A percentile compares a stretch with the other conserved stretches of the same genome.
Evolutionary conservation across 2,888 invertebrate species (phyloP).

Genomic region (Timema podura): DNA sequence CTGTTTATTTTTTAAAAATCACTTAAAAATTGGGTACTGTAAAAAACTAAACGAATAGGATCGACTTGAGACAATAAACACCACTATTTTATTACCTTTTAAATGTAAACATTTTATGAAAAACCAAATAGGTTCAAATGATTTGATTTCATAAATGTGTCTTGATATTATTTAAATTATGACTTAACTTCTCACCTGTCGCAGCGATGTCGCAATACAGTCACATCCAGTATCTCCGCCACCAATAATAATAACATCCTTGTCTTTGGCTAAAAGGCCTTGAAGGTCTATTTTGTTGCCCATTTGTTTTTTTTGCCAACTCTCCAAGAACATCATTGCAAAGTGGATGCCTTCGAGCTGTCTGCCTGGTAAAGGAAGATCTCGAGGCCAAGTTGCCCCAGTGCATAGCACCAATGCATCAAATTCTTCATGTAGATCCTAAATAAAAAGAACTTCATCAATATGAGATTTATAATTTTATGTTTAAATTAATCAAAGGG

Average conservation of each 20-base stretch:
- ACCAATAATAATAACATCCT: slow-evolving; percentile 76
- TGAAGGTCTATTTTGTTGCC: slow-evolving; percentile 54
- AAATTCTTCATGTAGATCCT: slow-evolving; percentile 54
- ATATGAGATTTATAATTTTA: too few relatives aligned
- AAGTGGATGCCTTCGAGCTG: slow-evolving; percentile 91
- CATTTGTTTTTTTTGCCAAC: slow-evolving; percentile 92
- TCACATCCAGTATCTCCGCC: slow-evolving; percentile 93
- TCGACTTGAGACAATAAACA: too few relatives aligned
- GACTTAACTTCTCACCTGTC: slow-evolving; percentile 51
- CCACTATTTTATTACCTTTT: too few relatives aligned
- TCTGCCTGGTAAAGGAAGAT: slow-evolving; percentile 79
- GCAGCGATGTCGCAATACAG: slow-evolving; percentile 94
- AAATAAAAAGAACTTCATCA: slow-evolving; percentile 4
- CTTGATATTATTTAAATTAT: too few relatives aligned
- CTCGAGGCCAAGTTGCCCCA: slow-evolving; percentile 96
- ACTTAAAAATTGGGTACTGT: too few relatives aligned
- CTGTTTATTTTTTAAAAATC: too few relatives aligned
- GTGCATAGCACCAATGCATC: slow-evolving; percentile 87
- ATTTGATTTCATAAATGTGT: too few relatives aligned
- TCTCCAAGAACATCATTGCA: slow-evolving; percentile 96
- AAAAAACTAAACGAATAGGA: too few relatives aligned
- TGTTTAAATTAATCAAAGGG: too few relatives aligned
- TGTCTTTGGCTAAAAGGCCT: slow-evolving; percentile 80
- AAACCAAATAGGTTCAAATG: too few relatives aligned
- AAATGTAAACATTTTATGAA: too few relatives aligned